Base-by-base conservation (phyloP, 2,113 vertebrate species). In the Murina feae region DNA sequence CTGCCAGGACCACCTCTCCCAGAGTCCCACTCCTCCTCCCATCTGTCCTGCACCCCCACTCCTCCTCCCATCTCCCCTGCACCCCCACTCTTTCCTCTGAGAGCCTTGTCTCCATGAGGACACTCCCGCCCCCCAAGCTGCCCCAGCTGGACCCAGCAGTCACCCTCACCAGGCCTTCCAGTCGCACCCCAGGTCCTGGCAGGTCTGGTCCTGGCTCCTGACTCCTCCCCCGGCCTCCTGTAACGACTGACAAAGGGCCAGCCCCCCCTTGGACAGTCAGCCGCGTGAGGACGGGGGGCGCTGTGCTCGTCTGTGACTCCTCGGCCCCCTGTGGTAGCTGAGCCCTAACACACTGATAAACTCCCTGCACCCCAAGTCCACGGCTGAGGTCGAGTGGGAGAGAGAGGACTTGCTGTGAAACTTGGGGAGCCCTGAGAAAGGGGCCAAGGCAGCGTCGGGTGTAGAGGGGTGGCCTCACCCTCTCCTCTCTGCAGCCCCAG, bases 401-500 rank as follows among this genome's bases (percentile, higher is more conserved):
- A n/a, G 6, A 21, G 42, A 37, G 28, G 71, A 28, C 47, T 69
- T 42, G 25, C 32, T 39, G 18, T 66, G 37, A 80, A 58, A 37
- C 49, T 21, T 23, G 1, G 25, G 53, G 35, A 58, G 23, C 51
- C 74, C 51, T 51, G 14, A 9, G 75, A 55, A 14, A 14, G 6
- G 1, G 25, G 18, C 2, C 14, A 32, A 49, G 18, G 37, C n/a
- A 82, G 42, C 55, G 25, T 53, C 47, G 44, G 84, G 82, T 53
- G 20, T 51, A 4, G 87, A 25, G 21, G 20, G 63, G 66, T 12
- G 30, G 58, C 13, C 60, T 96, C 63, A 74, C 53, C 84, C 35
- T 42, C 65, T 86, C 92, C 90, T 71, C 1, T 47, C 83, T 78
- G 30, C 95, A 99, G 99, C 99, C 47, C 99, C 99, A 0, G 99